Conservation (phyloP, 2,113 vertebrate species). For the Pangasianodon gigas region DNA sequence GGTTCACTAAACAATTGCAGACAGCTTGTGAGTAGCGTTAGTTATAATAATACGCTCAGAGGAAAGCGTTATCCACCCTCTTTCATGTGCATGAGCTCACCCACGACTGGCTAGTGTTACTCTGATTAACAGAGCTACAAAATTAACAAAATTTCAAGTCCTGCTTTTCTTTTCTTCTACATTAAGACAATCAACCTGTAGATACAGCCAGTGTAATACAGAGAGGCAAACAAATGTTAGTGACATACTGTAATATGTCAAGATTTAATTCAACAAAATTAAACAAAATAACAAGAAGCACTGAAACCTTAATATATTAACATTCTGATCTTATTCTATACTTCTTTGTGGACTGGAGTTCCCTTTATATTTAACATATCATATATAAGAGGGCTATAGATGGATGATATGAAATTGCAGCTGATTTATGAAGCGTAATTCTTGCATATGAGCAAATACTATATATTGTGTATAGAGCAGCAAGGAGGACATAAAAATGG, state of each 20-base stretch:
- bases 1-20: not conserved
- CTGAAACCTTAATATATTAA: not conserved
- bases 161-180: not conserved
- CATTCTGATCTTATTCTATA: not conserved
- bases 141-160: not conserved
- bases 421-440: not conserved
- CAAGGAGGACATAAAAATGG: constrained; percentile 2
- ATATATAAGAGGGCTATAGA: not conserved
- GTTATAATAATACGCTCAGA: not conserved
- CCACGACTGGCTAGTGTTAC: not conserved
- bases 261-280: not conserved
- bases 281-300: not conserved
- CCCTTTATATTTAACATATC: not conserved
- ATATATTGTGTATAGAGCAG: not conserved
- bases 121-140: not conserved
- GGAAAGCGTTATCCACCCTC: not conserved
- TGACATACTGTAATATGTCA: not conserved
- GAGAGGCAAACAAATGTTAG: not conserved
- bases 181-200: not conserved
- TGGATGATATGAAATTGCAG: not conserved
- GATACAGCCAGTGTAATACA: not conserved
- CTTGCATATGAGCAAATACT: not conserved
- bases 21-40: not conserved
- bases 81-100: not conserved
- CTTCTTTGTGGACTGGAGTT: not conserved